These are phyloP conservation scores for Lycodopsis pacificus DNA, from an alignment of 2,797 vertebrate species.

Conservation along the genomic window DNA sequence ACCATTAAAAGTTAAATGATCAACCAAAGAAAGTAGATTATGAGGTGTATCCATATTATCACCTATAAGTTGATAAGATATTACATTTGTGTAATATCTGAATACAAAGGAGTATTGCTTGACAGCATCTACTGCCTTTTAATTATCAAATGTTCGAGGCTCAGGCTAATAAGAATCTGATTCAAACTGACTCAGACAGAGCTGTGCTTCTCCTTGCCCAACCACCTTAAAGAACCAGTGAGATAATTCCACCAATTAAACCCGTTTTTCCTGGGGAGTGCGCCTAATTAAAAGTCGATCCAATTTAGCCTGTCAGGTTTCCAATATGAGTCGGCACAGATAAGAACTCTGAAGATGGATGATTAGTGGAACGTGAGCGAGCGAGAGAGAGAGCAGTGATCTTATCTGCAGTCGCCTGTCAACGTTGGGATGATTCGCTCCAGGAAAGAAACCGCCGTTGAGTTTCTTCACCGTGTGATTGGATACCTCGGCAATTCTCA, in stretches of 20 bases:
- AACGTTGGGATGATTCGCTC: conserved; percentile 40
- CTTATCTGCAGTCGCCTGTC: conserved; percentile 62
- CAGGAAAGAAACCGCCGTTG: conserved; percentile 48
- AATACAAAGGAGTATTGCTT: background rate
- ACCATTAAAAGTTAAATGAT: background rate
- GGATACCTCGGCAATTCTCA: conserved; percentile 26
- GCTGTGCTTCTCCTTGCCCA: conserved; percentile 19
- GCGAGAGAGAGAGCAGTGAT: conserved; percentile 42
- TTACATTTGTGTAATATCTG: background rate
- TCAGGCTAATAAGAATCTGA: conserved; percentile 16
- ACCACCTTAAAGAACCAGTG: conserved; percentile 32
- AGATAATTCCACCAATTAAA: conserved; percentile 77
- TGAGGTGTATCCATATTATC: background rate
- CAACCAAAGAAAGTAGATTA: background rate
- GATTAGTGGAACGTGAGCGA: conserved; percentile 42
- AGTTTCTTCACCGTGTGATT: conserved; percentile 31
- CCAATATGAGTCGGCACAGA: conserved; percentile 58
- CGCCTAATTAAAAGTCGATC: conserved; percentile 80
- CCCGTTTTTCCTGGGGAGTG: conserved; percentile 67
- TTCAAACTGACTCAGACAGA: conserved; percentile 23
- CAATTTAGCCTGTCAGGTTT: conserved; percentile 72
- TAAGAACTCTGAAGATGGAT: conserved; percentile 60
- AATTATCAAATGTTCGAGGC: conserved; percentile 19
- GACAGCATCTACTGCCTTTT: conserved; percentile 12
- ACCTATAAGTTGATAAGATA: background rate